Conservation (phyloP, 2,888 invertebrate genomes). For the Pterobdella sp. region DNA sequence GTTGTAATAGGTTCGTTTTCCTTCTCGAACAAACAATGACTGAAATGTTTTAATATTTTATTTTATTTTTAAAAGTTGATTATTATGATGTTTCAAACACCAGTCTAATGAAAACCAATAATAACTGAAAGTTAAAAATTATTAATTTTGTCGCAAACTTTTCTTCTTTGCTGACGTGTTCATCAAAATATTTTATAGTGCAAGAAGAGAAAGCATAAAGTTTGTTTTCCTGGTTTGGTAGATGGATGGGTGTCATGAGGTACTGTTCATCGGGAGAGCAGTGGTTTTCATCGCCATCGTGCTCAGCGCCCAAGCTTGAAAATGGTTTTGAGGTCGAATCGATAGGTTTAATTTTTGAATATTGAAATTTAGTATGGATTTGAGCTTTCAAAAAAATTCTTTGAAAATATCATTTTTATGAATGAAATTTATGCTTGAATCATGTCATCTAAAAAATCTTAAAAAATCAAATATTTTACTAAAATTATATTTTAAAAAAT, state of each 20-base stretch:
- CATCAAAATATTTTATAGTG: neutral
- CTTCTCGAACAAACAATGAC: neutral
- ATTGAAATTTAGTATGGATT: no score
- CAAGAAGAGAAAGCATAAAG: neutral
- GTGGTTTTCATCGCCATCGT: neutral
- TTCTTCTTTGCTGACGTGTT: neutral
- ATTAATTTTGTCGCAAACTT: neutral
- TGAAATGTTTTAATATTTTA: neutral
- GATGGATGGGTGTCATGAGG: neutral
- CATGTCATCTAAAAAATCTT: no score
- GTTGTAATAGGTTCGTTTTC: neutral
- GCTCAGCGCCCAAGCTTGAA: neutral
- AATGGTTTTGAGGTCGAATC: neutral
- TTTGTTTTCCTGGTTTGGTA: neutral
- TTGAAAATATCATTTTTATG: no score
- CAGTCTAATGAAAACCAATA: no score
- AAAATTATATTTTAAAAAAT: no score
- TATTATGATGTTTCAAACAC: no score
- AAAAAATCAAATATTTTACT: no score
- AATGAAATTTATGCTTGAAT: no score
- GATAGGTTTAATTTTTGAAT: no score
- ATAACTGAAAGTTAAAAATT: no score
- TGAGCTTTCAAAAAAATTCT: no score
- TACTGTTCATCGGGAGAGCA: neutral
- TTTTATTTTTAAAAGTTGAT: no score